phyloP scores from a whole-genome alignment of 2,113 vertebrate genomes.

The human region DNA sequence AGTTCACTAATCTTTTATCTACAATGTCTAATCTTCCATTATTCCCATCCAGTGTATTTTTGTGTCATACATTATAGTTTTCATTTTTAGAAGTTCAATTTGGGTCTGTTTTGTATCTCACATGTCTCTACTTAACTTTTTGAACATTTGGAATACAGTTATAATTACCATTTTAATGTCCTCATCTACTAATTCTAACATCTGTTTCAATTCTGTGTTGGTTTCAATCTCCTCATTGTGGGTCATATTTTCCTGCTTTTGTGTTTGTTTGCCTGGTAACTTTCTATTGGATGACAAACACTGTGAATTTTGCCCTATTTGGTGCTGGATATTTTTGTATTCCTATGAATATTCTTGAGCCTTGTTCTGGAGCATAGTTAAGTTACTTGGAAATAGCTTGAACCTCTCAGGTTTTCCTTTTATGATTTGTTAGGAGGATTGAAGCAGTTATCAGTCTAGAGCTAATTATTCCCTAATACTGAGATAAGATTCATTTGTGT shows the following conservation, averaged over 20 bases:
- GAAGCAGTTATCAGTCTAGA: neutral
- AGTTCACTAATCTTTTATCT: neutral
- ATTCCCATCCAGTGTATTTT: neutral
- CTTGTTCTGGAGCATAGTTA: neutral
- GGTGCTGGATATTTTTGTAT: neutral
- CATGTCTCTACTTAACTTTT: conserved; percentile 2
- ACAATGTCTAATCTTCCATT: neutral
- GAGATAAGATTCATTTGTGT: neutral
- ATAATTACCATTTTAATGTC: neutral
- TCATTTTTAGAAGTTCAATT: conserved; percentile 16
- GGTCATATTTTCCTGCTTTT: neutral
- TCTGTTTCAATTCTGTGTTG: neutral
- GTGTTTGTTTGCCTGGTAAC: neutral
- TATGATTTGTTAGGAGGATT: neutral
- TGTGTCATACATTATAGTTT: neutral
- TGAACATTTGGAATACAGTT: neutral
- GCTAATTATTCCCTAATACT: neutral
- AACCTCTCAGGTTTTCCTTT: conserved; percentile 2
- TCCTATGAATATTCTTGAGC: neutral
- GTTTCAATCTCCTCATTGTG: neutral
- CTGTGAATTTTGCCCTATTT: neutral
- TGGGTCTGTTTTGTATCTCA: neutral
- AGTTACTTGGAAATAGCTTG: neutral
- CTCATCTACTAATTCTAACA: neutral
- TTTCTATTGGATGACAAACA: neutral